These are phyloP conservation scores for Caenorhabditis uteleia DNA, from an alignment of 2,888 invertebrate genomes.

Conservation along the genomic window DNA sequence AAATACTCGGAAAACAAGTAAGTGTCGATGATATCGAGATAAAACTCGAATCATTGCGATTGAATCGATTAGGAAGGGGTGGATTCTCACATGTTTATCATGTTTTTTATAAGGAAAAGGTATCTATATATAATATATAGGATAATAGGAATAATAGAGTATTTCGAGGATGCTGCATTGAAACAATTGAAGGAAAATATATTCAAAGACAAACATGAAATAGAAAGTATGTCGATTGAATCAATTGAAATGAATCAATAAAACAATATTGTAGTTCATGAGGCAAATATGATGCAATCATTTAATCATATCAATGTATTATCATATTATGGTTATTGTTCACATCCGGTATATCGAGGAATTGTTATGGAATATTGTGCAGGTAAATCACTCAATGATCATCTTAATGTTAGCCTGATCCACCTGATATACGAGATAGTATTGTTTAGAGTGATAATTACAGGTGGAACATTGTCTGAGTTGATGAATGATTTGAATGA, in stretches of 20 bases:
- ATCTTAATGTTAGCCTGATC: no score
- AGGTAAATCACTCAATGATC: slow-evolving; percentile 15
- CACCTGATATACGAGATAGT: no score
- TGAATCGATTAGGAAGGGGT: slow-evolving; percentile 1
- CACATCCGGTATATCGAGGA: slow-evolving; percentile 5
- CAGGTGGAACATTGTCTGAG: no score
- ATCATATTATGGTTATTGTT: slow-evolving; percentile 20
- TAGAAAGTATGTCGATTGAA: background rate
- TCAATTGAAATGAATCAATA: no score
- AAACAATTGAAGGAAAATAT: background rate
- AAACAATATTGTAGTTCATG: no score
- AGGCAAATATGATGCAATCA: slow-evolving; percentile 10
- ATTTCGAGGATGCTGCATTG: slow-evolving; percentile 22
- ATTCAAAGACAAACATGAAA: background rate
- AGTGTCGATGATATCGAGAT: slow-evolving; percentile 6
- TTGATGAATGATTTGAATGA: slow-evolving; percentile 8
- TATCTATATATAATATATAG: background rate
- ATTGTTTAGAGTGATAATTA: no score
- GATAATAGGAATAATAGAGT: background rate
- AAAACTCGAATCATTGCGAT: slow-evolving; percentile 2
- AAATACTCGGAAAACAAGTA: background rate
- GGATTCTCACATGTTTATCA: slow-evolving; percentile 3
- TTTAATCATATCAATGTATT: slow-evolving; percentile 18
- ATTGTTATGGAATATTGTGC: slow-evolving; percentile 33
- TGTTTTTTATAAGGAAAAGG: slow-evolving; percentile 1